Evolutionary conservation across 2,797 vertebrate species (phyloP).

Genomic region (Chaunax sp.): DNA sequence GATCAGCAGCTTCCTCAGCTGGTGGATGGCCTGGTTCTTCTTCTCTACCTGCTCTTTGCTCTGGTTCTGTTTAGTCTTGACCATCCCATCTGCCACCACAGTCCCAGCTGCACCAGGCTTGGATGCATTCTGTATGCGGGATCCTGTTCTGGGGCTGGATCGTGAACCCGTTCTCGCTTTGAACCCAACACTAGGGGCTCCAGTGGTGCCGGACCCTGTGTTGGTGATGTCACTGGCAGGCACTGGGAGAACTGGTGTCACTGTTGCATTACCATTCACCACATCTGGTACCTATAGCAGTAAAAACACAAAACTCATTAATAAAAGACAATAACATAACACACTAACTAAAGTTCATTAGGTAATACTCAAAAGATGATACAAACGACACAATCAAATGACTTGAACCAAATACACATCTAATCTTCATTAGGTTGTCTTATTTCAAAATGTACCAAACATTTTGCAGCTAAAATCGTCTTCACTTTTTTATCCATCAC

Average conservation of each 20-base stretch:
- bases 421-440: too few species aligned
- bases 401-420: too few species aligned
- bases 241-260: constrained; percentile 15
- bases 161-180: constrained; percentile 51
- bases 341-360: not conserved
- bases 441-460: too few species aligned
- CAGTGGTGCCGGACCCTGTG: constrained; percentile 22
- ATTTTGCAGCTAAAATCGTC: too few species aligned
- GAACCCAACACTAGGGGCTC: constrained; percentile 6
- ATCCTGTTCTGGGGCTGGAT: constrained; percentile 43
- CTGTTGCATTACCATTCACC: constrained; percentile 37
- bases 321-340: not conserved
- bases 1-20: constrained; percentile 75
- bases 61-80: constrained; percentile 50
- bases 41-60: constrained; percentile 71
- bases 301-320: not conserved
- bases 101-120: constrained; percentile 11
- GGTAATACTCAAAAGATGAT: too few species aligned
- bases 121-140: constrained; percentile 34
- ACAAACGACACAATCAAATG: too few species aligned
- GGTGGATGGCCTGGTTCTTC: constrained; percentile 72
- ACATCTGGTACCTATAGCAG: constrained; percentile 44
- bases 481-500: too few species aligned
- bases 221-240: constrained; percentile 4
- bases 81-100: not conserved